A percentile compares a stretch with the other conserved stretches of the same genome.
Conservation (phyloP, 2,113 vertebrate species). For the Benitochromis conjunctus region DNA sequence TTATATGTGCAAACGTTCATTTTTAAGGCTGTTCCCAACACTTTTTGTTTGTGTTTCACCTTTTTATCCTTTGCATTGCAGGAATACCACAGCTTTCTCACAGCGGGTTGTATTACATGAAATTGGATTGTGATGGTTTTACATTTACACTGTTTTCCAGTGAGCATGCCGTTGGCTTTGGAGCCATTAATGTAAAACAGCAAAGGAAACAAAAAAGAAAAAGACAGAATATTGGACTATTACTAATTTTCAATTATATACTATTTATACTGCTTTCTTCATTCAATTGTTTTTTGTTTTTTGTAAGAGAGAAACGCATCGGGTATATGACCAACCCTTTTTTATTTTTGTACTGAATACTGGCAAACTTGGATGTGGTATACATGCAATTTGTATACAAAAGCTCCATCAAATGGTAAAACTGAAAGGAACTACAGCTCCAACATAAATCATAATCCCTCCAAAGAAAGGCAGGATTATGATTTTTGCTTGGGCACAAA, state of each 20-base stretch:
- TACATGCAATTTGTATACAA: not conserved
- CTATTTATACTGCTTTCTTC: not conserved
- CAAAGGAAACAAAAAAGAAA: not conserved
- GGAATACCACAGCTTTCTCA: not conserved
- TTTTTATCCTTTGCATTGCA: not conserved
- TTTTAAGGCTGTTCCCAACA: not conserved
- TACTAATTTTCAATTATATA: not conserved
- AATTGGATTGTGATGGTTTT: not conserved
- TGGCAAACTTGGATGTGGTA: not conserved
- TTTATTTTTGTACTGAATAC: not conserved
- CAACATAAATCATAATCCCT: conserved; percentile 32
- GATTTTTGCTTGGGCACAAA: conserved; percentile 19
- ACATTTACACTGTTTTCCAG: not conserved
- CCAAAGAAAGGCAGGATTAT: conserved; percentile 36
- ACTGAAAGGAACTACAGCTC: not conserved
- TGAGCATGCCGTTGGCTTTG: not conserved
- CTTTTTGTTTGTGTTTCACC: not conserved
- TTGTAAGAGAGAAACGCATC: not conserved
- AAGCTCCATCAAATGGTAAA: not conserved
- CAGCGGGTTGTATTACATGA: not conserved
- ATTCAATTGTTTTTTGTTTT: accelerated
- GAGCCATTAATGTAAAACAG: not conserved
- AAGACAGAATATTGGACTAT: not conserved
- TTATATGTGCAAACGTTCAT: not conserved
- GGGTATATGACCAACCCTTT: not conserved